phyloP scores from a whole-genome alignment of 2,888 invertebrate species.

The Diabrotica balteata region DNA sequence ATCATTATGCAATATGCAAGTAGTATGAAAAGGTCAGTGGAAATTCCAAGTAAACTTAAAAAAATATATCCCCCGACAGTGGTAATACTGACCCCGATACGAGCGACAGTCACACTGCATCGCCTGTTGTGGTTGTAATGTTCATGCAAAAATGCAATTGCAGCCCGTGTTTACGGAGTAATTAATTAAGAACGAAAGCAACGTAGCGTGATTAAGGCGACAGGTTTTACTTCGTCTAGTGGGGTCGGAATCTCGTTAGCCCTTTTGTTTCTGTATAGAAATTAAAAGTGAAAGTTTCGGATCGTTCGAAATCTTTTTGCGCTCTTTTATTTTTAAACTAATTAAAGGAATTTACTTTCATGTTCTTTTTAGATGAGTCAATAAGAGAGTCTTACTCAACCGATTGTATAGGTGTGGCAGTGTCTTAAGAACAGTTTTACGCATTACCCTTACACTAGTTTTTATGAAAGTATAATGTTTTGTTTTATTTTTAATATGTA shows the following conservation, averaged over 20 bases:
- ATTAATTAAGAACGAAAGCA: constrained; percentile 15
- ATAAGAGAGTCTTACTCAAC: neutral
- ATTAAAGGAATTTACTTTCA: neutral
- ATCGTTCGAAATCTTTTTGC: too few relatives aligned
- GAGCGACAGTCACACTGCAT: constrained; percentile 5
- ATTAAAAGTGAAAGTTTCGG: neutral
- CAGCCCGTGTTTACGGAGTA: constrained; percentile 17
- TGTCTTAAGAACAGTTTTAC: neutral
- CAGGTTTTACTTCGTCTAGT: constrained; percentile 4
- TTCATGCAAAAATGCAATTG: constrained; percentile 21
- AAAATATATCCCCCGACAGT: neutral
- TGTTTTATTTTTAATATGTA: neutral
- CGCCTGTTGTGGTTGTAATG: constrained; percentile 7
- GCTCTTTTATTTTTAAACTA: neutral
- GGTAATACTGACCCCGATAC: constrained; percentile 4
- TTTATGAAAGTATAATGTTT: neutral
- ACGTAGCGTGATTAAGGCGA: constrained; percentile 13
- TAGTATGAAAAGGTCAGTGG: neutral
- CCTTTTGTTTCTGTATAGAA: constrained; percentile 7
- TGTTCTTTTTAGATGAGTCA: neutral
- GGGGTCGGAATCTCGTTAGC: constrained; percentile 4
- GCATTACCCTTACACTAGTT: neutral
- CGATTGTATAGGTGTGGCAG: neutral
- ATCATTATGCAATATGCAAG: too few relatives aligned
- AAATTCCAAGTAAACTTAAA: neutral